phyloP scores from a whole-genome alignment of 2,888 invertebrate species.

The Phrixothrix hirtus region DNA sequence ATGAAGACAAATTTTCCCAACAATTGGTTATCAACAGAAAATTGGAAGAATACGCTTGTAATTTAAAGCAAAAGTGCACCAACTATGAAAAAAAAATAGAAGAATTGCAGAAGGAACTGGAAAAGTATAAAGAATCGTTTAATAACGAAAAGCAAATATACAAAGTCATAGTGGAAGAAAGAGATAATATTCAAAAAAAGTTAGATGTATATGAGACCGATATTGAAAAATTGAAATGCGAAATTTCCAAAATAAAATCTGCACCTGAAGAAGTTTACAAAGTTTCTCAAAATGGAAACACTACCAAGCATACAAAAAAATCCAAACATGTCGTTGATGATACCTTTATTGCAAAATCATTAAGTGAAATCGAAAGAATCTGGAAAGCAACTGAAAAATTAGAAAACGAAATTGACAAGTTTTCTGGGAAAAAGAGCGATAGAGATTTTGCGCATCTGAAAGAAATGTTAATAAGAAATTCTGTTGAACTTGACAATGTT shows the following conservation, averaged over 20 bases:
- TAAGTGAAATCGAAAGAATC: neutral
- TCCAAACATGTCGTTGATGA: too few species aligned
- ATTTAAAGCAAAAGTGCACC: neutral
- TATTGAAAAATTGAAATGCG: too few species aligned
- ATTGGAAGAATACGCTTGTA: neutral
- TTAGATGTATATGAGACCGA: too few species aligned
- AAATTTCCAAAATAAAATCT: too few species aligned
- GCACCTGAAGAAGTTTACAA: too few species aligned
- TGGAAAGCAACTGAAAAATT: neutral
- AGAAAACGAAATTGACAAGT: neutral
- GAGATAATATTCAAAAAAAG: too few species aligned
- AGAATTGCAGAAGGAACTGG: too few species aligned
- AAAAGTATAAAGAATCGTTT: too few species aligned
- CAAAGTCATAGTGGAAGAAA: too few species aligned
- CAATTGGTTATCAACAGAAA: neutral
- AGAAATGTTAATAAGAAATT: conserved; percentile 4
- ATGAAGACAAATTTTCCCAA: neutral
- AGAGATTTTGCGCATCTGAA: conserved; percentile 3
- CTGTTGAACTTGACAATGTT: conserved; percentile 4
- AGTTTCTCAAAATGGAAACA: too few species aligned
- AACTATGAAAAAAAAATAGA: neutral
- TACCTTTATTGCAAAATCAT: neutral
- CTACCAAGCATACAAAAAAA: too few species aligned
- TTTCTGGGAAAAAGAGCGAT: conserved; percentile 2
- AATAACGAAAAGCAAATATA: too few species aligned